Base-by-base conservation (phyloP, 2,797 vertebrate genomes). In the Acipenser oxyrinchus region DNA sequence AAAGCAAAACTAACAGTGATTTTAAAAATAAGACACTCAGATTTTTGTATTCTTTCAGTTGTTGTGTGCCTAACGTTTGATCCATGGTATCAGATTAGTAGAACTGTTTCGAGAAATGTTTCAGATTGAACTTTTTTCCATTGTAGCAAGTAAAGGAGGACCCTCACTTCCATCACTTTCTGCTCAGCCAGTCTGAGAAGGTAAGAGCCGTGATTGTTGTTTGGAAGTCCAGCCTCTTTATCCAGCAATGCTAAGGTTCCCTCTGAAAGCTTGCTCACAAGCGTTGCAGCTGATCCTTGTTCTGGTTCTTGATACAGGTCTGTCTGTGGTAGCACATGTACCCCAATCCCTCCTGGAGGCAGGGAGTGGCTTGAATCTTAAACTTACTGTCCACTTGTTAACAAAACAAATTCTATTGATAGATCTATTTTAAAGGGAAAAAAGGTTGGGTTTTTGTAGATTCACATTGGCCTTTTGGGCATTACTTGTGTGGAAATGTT, bases 111-210 rank as follows among this genome's bases (percentile, higher is more conserved):
- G 63, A 75, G 60, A 76, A 70, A 69, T 61, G 67, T 65, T 64
- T 78, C 73, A 67, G 73, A 81, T 74, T 79, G 58, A 86, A 72
- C 66, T 85, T 64, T 80, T n/a, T 81, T 86, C 76, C 81, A 64
- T 90, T 89, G 66, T 89, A 98, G 96, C 92, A 91, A 66, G 90
- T 95, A 81, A 95, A 93, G 86, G 94, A 98, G 67, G 96, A 98
- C 84, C 94, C 95, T 73, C 95, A 96, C 85, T 99, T 99, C 64
- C 95, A 95, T 83, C 96, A 98, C 85, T 98, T 98, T 83, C 90
- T 98, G 70, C 92, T 98, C 77, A 98, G 94, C 89, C 96, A 98
- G 86, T 95, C 95, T 64, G 95, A 98, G 81, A 99, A 99, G 95
- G 96, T 98, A 88, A 81, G 82, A 62, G 65, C 71, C 71, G 76